Percentiles rank a stretch among this genome's conserved stretches.
Evolutionary conservation across 2,888 invertebrate genomes (phyloP).

Genomic region (Monoplex corrugatus): DNA sequence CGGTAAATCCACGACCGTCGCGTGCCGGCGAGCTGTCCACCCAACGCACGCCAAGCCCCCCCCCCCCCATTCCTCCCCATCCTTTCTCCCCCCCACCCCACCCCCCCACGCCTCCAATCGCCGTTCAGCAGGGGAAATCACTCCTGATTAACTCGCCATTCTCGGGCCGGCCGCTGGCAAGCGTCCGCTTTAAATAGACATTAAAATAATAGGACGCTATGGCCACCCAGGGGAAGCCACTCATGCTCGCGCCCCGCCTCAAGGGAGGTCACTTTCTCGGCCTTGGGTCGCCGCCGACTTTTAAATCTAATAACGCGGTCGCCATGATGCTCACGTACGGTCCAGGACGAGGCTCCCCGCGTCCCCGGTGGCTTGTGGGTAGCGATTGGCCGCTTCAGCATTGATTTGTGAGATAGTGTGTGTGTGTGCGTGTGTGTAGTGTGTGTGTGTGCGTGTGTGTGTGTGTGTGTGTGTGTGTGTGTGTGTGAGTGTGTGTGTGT

Average conservation of each 20-base stretch:
- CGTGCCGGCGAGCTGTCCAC: background rate
- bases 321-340: slow-evolving; percentile 25
- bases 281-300: slow-evolving; percentile 40
- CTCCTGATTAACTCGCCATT: slow-evolving; percentile 33
- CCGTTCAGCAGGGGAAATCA: slow-evolving; percentile 40
- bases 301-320: slow-evolving; percentile 42
- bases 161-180: background rate
- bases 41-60: background rate
- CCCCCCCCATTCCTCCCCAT: background rate
- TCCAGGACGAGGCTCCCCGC: background rate
- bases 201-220: slow-evolving; percentile 41
- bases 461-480: no score
- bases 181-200: slow-evolving; percentile 48
- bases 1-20: slow-evolving; percentile 13
- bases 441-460: background rate
- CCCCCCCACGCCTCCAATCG: background rate
- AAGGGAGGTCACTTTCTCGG: slow-evolving; percentile 39
- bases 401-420: slow-evolving; percentile 43
- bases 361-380: background rate
- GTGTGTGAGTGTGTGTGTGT: background rate
- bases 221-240: slow-evolving; percentile 24
- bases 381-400: slow-evolving; percentile 41
- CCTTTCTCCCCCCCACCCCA: background rate
- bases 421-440: no score
- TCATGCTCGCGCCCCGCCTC: slow-evolving; percentile 24